Evolutionary conservation across 1,140 invertebrate species (phyloP).

Genomic region (Drosophila serrata): DNA sequence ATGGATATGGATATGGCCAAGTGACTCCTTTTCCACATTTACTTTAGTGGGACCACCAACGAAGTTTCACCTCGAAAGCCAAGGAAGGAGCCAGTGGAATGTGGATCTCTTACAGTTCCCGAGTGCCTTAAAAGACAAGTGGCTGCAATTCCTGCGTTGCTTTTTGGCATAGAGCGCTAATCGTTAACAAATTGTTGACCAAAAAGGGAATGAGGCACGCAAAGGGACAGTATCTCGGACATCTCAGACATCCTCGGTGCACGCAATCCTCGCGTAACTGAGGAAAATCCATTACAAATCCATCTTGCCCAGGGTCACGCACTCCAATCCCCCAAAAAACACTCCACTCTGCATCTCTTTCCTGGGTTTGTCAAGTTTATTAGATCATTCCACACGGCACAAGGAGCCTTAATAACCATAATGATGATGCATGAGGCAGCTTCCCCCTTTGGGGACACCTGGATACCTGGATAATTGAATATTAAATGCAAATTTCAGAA

Average conservation of each 20-base stretch:
- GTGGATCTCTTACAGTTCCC: constrained; percentile 54
- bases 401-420: constrained; percentile 10
- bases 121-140: constrained; percentile 67
- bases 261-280: constrained; percentile 75
- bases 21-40: constrained; percentile 4
- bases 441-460: not conserved
- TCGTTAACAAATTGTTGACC: constrained; percentile 80
- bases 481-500: constrained; percentile 31
- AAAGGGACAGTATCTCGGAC: constrained; percentile 17
- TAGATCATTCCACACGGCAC: constrained; percentile 10
- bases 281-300: constrained; percentile 66
- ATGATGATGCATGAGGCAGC: constrained; percentile 1
- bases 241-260: constrained; percentile 19
- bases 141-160: constrained; percentile 17
- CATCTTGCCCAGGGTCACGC: constrained; percentile 36
- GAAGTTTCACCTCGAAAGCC: constrained; percentile 13
- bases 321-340: constrained; percentile 12
- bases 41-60: constrained; percentile 53
- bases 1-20: constrained; percentile 58
- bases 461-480: constrained; percentile 37
- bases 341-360: too few relatives aligned
- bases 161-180: constrained; percentile 75
- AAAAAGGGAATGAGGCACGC: constrained; percentile 53
- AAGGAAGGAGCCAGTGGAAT: constrained; percentile 41
- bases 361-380: constrained; percentile 26